phyloP scores from a whole-genome alignment of 2,113 vertebrate species.

The Onychostoma macrolepis region DNA sequence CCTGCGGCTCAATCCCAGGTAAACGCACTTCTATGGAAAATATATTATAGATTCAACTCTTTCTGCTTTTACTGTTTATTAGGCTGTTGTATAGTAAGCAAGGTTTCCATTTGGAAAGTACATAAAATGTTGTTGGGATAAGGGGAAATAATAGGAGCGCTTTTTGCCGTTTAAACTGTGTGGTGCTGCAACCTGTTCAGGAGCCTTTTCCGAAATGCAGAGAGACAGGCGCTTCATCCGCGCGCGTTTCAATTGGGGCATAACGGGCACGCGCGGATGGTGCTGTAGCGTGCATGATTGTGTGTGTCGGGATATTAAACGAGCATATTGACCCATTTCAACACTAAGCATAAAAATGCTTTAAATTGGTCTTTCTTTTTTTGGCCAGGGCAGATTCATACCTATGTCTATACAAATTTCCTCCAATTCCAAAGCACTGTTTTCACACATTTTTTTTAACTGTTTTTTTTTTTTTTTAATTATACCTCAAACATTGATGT shows the following conservation, averaged over 20 bases:
- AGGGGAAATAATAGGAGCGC: not conserved
- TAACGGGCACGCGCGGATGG: slow-evolving; percentile 36
- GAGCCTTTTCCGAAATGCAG: slow-evolving; percentile 14
- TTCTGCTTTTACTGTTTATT: not conserved
- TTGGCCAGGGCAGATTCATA: not conserved
- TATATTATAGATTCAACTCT: not conserved
- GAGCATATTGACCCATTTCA: slow-evolving; percentile 45
- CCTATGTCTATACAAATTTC: not conserved
- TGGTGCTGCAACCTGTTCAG: slow-evolving; percentile 42
- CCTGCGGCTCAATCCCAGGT: slow-evolving; percentile 53
- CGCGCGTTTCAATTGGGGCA: slow-evolving; percentile 54
- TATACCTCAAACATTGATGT: not conserved
- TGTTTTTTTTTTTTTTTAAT: not conserved
- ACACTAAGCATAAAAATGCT: not conserved
- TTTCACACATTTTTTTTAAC: not conserved
- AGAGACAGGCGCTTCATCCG: slow-evolving; percentile 35
- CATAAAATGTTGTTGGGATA: not conserved
- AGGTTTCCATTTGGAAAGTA: not conserved
- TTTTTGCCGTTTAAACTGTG: not conserved
- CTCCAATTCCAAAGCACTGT: not conserved
- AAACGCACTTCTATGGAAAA: slow-evolving; percentile 28
- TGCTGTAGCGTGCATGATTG: slow-evolving; percentile 39
- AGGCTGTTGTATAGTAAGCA: not conserved
- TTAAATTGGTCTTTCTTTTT: not conserved
- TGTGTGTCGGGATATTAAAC: not conserved